These are phyloP conservation scores for Watsonalla binaria DNA, from an alignment of 2,888 invertebrate genomes.

Conservation along the genomic window DNA sequence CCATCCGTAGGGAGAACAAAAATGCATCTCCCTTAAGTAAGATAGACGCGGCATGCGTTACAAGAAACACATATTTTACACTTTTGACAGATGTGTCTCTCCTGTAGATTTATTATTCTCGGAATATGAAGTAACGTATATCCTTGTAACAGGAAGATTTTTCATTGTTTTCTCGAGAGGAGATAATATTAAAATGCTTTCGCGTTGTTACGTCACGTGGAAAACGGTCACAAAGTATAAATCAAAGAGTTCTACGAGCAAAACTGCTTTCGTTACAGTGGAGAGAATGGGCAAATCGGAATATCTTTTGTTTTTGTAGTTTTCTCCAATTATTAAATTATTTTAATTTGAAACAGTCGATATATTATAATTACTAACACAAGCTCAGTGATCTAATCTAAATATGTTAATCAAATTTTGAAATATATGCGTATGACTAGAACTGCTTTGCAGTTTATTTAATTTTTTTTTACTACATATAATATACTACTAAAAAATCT, in stretches of 20 bases:
- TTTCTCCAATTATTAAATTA: too few relatives aligned
- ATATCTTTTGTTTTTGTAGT: neutral
- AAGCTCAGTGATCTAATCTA: too few relatives aligned
- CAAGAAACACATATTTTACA: conserved; percentile 75
- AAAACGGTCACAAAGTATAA: conserved; percentile 47
- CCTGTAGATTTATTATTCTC: conserved; percentile 64
- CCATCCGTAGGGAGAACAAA: conserved; percentile 3
- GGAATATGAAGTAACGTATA: conserved; percentile 66
- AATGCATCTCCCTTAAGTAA: conserved; percentile 46
- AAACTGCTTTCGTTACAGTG: conserved; percentile 20
- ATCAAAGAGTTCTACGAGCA: conserved; percentile 39
- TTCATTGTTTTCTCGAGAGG: conserved; percentile 51
- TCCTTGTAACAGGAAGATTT: conserved; percentile 46
- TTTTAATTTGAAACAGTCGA: too few relatives aligned
- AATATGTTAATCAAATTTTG: too few relatives aligned
- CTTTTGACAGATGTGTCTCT: conserved; percentile 74
- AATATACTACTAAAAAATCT: too few relatives aligned
- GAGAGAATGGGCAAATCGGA: conserved; percentile 1
- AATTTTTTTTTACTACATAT: too few relatives aligned
- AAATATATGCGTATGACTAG: too few relatives aligned
- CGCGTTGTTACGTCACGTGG: conserved; percentile 43
- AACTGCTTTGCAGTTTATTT: too few relatives aligned
- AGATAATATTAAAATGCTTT: conserved; percentile 57
- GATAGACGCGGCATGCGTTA: conserved; percentile 41
- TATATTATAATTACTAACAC: too few relatives aligned